phyloP scores from a whole-genome alignment of 1,140 invertebrate genomes.

The Drosophila willistoni region DNA sequence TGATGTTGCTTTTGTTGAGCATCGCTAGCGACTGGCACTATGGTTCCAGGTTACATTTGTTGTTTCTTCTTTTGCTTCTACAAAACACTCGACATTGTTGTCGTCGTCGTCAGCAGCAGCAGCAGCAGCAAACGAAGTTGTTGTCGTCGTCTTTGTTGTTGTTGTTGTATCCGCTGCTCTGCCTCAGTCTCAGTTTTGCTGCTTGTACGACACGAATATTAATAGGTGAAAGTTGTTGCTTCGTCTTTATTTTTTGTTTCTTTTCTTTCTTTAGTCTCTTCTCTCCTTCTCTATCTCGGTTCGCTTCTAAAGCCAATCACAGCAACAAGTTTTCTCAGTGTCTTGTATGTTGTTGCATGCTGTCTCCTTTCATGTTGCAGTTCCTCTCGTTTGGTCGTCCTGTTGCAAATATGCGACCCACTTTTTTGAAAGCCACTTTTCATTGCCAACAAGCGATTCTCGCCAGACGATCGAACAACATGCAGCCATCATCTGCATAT shows the following conservation, averaged over 20 bases:
- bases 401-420: constrained; percentile 13
- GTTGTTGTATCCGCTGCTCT: constrained; percentile 19
- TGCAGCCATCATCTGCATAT: constrained; percentile 25
- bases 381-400: constrained; percentile 3
- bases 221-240: constrained; percentile 83
- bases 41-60: constrained; percentile 13
- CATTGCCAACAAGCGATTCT: constrained; percentile 21
- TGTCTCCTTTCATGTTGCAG: neutral
- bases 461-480: neutral
- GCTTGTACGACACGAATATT: constrained; percentile 80
- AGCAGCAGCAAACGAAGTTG: constrained; percentile 2
- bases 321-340: constrained; percentile 48
- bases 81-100: constrained; percentile 18
- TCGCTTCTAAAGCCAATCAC: constrained; percentile 17
- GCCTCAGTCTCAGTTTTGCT: constrained; percentile 50
- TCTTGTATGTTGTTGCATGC: constrained; percentile 32
- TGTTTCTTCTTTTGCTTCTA: constrained; percentile 65
- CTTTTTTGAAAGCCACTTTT: constrained; percentile 3
- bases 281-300: constrained; percentile 5
- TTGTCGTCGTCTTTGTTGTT: constrained; percentile 21
- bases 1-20: constrained; percentile 58
- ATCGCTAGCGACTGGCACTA: constrained; percentile 57
- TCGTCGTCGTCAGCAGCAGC: neutral
- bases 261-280: constrained; percentile 35
- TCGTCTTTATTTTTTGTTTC: constrained; percentile 52